Base-by-base conservation (phyloP, 1,140 invertebrate species). In the Ceratosolen fusciceps region DNA sequence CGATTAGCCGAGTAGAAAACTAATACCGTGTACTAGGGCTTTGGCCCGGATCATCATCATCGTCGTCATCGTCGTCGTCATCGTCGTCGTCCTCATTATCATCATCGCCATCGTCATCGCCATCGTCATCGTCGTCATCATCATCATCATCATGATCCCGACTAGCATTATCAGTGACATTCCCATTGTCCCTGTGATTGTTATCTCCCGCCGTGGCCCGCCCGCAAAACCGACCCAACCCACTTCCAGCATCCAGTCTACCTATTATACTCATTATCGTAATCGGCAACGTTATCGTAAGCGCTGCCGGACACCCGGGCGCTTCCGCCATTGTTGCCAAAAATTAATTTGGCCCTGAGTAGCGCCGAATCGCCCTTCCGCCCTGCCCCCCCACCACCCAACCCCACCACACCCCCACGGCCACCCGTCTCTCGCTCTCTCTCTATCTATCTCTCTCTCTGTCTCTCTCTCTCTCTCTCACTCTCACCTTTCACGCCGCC, bases 1-100 rank as follows among this genome's bases (percentile, higher is more conserved):
- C 81, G 83, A 85, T 84, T 85, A 86, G 82, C 83, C 74, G 77
- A 82, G 84, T 83, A 86, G 84, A 86, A 86, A 84, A 85, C 81
- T 83, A 82, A 82, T 83, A 82, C 81, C 14, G 58, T 68, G 54
- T 67, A 80, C 56, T 81, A 67, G 74, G 79, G 80, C 56, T 49
- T 29, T 26, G 65, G 39, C 39, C 78, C 71, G 77, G 78, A 83
- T 82, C 82, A 84, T 82, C 80, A 79, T 82, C 77, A 72, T 81
- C 78, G 67, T 65, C 47, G n/a, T 39, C 74, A 81, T 74, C 68
- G 58, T 74, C 70, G 49, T 29, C 9, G 12, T 26, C 43, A 52
- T 67, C 34, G 7, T 65, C 37, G n/a, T 67, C 37, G 37, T 75
- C 26, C 47, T 49, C 34, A 29, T 12, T 1, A 16, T 39, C 0